These are phyloP conservation scores for Cryptops parisi DNA, from an alignment of 2,888 invertebrate species.

Conservation along the genomic window DNA sequence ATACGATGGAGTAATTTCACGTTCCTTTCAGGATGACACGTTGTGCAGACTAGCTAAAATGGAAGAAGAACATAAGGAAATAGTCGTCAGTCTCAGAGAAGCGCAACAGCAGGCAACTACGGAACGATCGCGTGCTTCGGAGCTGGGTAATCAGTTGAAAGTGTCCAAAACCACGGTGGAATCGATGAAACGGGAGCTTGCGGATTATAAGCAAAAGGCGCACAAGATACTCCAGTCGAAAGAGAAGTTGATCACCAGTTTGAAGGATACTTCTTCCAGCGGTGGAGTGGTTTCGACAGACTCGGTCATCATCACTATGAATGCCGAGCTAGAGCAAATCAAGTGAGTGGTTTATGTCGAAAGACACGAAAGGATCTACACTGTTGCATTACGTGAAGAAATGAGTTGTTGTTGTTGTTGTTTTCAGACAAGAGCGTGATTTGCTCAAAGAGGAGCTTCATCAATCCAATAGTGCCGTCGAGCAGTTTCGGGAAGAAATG, in stretches of 20 bases:
- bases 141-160: slow-evolving; percentile 30
- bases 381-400: too few relatives aligned
- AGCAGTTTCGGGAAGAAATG: slow-evolving; percentile 37
- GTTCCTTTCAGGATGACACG: slow-evolving; percentile 27
- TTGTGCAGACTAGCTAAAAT: slow-evolving; percentile 29
- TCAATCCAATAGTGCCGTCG: slow-evolving; percentile 34
- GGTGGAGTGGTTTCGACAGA: slow-evolving; percentile 6
- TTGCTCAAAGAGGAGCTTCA: slow-evolving; percentile 43
- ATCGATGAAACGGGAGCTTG: slow-evolving; percentile 43
- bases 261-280: slow-evolving; percentile 31
- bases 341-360: slow-evolving; percentile 34
- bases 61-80: slow-evolving; percentile 35
- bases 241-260: slow-evolving; percentile 51
- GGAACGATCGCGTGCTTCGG: slow-evolving; percentile 25
- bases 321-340: slow-evolving; percentile 43
- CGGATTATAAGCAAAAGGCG: slow-evolving; percentile 63
- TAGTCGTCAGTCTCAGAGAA: slow-evolving; percentile 29
- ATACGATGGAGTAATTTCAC: slow-evolving; percentile 13
- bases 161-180: slow-evolving; percentile 31
- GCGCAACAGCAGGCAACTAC: slow-evolving; percentile 28
- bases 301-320: slow-evolving; percentile 25
- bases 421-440: slow-evolving; percentile 44
- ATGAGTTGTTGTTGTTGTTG: too few relatives aligned
- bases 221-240: slow-evolving; percentile 59
- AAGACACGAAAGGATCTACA: too few relatives aligned